phyloP scores from a whole-genome alignment of 2,888 invertebrate species.

The Idaea straminata region DNA sequence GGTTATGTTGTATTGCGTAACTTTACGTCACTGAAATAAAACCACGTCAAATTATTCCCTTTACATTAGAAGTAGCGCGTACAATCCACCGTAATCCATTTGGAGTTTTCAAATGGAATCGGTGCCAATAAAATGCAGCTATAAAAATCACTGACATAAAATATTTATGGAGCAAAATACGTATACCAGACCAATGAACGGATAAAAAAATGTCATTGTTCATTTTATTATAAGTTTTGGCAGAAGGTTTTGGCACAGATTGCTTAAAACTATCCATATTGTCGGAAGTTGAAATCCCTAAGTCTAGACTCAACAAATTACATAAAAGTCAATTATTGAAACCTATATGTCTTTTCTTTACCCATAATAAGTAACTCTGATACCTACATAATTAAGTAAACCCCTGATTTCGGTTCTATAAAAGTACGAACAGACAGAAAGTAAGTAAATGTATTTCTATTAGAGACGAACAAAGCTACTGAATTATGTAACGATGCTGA shows the following conservation, averaged over 20 bases:
- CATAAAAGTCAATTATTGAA: neutral
- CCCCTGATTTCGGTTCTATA: neutral
- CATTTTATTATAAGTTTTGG: slow-evolving; percentile 39
- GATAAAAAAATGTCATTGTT: slow-evolving; percentile 36
- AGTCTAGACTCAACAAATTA: neutral
- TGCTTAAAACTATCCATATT: slow-evolving; percentile 25
- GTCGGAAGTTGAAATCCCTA: neutral
- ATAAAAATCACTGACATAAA: slow-evolving; percentile 19
- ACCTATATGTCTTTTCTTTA: neutral
- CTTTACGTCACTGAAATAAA: neutral
- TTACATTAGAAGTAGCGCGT: neutral
- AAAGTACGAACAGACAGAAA: neutral
- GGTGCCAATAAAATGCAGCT: slow-evolving; percentile 20
- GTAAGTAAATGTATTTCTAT: neutral
- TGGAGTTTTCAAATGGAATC: slow-evolving; percentile 19
- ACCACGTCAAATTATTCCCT: neutral
- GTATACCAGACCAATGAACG: slow-evolving; percentile 34
- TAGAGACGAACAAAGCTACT: slow-evolving; percentile 27
- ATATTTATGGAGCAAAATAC: slow-evolving; percentile 21
- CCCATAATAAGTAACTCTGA: slow-evolving; percentile 2
- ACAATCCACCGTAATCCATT: slow-evolving; percentile 5
- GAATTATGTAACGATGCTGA: slow-evolving; percentile 44
- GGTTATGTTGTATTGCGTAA: neutral
- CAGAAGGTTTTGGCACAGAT: slow-evolving; percentile 38
- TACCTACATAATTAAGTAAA: neutral